Percentiles rank a stretch among this genome's conserved stretches.
phyloP scores from a whole-genome alignment of 2,113 vertebrate species.

The Atrichornis clamosus region DNA sequence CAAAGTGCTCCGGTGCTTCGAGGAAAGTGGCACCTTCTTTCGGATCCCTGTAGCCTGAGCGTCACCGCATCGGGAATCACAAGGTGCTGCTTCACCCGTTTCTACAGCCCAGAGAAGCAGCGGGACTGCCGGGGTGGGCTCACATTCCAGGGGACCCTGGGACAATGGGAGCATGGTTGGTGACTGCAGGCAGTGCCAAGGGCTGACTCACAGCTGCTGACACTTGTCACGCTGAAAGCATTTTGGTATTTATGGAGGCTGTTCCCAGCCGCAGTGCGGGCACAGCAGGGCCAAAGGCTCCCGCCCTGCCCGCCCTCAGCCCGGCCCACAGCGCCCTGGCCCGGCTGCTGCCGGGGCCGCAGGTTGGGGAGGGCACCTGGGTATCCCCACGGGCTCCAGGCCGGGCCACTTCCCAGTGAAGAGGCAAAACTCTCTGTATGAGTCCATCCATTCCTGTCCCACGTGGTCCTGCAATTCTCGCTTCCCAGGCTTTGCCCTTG shows the following conservation, averaged over 20 bases:
- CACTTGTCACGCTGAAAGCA: background rate
- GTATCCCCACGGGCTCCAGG: background rate
- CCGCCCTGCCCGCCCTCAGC: background rate
- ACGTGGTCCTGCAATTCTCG: accelerated
- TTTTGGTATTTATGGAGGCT: background rate
- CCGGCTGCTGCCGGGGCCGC: background rate
- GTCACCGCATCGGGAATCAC: accelerated
- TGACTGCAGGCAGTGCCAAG: background rate
- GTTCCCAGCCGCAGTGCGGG: background rate
- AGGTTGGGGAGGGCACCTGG: background rate
- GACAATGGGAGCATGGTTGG: background rate
- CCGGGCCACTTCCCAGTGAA: background rate
- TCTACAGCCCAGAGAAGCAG: background rate
- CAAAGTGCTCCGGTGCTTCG: accelerated
- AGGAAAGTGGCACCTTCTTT: background rate
- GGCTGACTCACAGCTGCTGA: conserved; percentile 24
- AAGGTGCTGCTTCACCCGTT: background rate
- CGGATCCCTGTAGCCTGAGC: accelerated
- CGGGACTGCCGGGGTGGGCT: background rate
- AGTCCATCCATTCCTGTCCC: background rate
- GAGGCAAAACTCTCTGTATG: accelerated
- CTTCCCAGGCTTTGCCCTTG: background rate
- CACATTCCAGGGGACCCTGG: background rate
- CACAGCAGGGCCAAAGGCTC: background rate
- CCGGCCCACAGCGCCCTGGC: background rate